Evolutionary conservation across 2,888 invertebrate genomes (phyloP).

Genomic region (Tetranychus piercei): DNA sequence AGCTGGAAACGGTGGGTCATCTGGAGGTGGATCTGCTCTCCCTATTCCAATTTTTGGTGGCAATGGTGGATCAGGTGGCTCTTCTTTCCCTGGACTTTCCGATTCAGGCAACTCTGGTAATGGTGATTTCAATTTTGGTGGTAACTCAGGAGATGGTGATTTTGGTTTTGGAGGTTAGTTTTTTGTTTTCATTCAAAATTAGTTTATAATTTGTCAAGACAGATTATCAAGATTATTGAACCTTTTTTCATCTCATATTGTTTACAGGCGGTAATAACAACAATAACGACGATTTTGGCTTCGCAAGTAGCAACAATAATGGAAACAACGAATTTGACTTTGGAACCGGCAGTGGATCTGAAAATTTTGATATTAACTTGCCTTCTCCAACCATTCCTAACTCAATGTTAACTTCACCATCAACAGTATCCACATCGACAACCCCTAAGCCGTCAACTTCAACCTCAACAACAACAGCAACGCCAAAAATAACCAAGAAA

Average conservation of each 20-base stretch:
- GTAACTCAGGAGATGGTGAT: not conserved
- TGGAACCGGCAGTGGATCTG: constrained; percentile 2
- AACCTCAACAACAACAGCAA: not conserved
- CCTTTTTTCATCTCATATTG: not conserved
- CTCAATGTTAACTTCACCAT: not conserved
- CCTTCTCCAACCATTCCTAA: not conserved
- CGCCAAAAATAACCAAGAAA: not conserved
- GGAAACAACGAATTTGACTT: constrained; percentile 8
- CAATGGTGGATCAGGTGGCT: constrained; percentile 21
- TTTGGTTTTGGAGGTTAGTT: constrained; percentile 9
- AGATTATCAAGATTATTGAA: not conserved
- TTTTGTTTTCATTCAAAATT: not conserved
- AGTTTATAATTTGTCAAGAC: no score
- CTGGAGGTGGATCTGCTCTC: constrained; percentile 13
- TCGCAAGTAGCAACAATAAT: constrained; percentile 2
- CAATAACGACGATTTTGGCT: constrained; percentile 6
- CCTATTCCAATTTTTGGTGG: constrained; percentile 23
- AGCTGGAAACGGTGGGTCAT: not conserved
- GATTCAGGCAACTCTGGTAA: constrained; percentile 23
- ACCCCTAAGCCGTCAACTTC: not conserved
- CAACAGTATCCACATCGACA: not conserved
- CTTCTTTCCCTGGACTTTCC: constrained; percentile 14
- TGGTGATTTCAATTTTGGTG: constrained; percentile 10
- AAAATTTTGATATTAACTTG: constrained; percentile 1
- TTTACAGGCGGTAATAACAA: constrained; percentile 7